phyloP scores from a whole-genome alignment of 23 tunicate genomes.

The Styela plicata region DNA sequence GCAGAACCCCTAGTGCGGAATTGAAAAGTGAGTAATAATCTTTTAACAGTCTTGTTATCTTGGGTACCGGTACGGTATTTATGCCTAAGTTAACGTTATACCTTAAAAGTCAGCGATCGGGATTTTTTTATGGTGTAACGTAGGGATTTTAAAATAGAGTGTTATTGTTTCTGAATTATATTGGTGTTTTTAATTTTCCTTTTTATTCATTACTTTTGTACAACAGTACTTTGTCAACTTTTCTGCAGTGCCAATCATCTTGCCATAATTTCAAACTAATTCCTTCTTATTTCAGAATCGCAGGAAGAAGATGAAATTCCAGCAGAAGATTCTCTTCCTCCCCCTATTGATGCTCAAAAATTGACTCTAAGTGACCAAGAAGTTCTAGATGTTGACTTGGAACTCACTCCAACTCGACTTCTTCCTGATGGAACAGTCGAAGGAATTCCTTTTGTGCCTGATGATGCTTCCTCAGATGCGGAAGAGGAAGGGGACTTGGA shows the following conservation, averaged over 20 bases:
- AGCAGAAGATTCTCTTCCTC: conserved; percentile 22
- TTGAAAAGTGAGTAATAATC: background rate
- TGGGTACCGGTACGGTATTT: too few relatives aligned
- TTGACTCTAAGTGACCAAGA: conserved; percentile 59
- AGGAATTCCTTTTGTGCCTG: conserved; percentile 57
- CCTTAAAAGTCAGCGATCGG: too few relatives aligned
- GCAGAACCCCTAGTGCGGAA: conserved; percentile 29
- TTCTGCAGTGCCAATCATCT: too few relatives aligned
- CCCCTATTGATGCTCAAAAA: conserved; percentile 68
- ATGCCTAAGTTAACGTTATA: too few relatives aligned
- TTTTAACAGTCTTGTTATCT: too few relatives aligned
- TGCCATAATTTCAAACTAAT: background rate
- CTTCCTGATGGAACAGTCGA: conserved; percentile 21
- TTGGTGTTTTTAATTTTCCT: too few relatives aligned
- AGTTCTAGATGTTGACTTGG: conserved; percentile 58
- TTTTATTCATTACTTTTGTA: too few relatives aligned
- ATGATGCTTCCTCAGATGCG: conserved; percentile 68
- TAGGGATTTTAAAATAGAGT: too few relatives aligned
- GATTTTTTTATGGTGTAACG: too few relatives aligned
- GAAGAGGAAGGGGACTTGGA: conserved; percentile 42
- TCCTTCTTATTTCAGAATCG: conserved; percentile 2
- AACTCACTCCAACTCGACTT: conserved; percentile 18
- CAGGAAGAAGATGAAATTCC: conserved; percentile 11
- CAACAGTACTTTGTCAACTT: too few relatives aligned
- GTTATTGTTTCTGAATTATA: too few relatives aligned